Conservation (phyloP, 2,888 invertebrate genomes). For the Galerucella nymphaeae region DNA sequence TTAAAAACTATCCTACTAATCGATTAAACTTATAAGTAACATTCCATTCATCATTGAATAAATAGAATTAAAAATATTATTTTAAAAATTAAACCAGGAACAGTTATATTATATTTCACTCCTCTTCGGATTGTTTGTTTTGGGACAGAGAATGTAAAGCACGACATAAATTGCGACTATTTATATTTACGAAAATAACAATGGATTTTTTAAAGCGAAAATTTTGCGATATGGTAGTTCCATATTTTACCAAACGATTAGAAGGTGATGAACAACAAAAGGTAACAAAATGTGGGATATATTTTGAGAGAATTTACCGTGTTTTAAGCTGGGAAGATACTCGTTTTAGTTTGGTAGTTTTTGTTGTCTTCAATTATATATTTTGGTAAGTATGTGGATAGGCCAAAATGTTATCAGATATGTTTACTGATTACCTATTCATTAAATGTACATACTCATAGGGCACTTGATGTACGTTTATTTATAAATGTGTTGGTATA, state of each 20-base stretch:
- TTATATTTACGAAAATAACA: constrained; percentile 14
- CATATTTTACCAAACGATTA: constrained; percentile 36
- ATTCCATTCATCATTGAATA: background rate
- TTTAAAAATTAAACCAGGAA: background rate
- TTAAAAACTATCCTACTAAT: background rate
- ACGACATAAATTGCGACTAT: constrained; percentile 16
- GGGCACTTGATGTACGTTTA: background rate
- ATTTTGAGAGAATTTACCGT: constrained; percentile 55
- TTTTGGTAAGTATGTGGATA: constrained; percentile 61
- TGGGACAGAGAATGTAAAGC: background rate
- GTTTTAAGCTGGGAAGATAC: constrained; percentile 63
- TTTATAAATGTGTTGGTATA: too few relatives aligned
- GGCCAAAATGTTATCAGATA: background rate
- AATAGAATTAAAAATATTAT: background rate
- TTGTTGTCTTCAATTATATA: constrained; percentile 60
- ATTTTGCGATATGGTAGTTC: constrained; percentile 25
- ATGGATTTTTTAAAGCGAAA: constrained; percentile 30
- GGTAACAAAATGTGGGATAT: constrained; percentile 54
- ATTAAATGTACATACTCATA: background rate
- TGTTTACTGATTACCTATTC: too few relatives aligned
- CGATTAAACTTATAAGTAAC: background rate
- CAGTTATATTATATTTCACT: background rate
- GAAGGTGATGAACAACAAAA: constrained; percentile 44
- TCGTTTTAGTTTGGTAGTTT: constrained; percentile 56
- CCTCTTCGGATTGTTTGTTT: background rate